These are phyloP conservation scores for Pluvianellus socialis DNA, from an alignment of 2,113 vertebrate genomes.

Conservation along the genomic window DNA sequence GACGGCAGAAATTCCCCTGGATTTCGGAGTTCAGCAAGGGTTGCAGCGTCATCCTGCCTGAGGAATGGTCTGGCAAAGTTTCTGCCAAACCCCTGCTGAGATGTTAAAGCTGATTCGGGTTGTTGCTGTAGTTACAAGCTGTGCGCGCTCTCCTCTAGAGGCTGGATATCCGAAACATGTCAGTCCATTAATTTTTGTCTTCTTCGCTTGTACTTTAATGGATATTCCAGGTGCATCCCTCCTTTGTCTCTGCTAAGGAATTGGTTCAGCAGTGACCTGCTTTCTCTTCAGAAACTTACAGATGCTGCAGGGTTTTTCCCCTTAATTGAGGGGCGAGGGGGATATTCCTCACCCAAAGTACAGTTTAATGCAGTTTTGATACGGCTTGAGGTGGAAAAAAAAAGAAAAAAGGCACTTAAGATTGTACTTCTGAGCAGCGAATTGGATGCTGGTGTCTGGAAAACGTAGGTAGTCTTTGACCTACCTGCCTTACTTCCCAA, in stretches of 20 bases:
- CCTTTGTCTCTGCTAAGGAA: neutral
- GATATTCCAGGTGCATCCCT: neutral
- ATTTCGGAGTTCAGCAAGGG: neutral
- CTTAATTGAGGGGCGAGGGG: neutral
- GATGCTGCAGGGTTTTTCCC: neutral
- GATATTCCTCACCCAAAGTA: neutral
- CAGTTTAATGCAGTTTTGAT: neutral
- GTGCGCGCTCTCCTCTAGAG: neutral
- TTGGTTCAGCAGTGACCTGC: neutral
- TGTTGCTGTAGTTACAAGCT: neutral
- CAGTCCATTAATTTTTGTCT: neutral
- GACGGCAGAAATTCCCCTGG: neutral
- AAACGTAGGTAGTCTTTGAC: neutral
- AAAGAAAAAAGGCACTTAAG: neutral
- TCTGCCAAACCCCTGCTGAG: neutral
- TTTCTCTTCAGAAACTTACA: neutral
- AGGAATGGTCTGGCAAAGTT: neutral
- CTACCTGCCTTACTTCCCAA: neutral
- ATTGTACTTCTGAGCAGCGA: neutral
- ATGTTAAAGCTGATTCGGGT: neutral
- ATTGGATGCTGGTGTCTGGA: neutral
- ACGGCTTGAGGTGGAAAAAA: neutral
- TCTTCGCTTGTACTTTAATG: neutral
- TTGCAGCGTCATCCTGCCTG: neutral
- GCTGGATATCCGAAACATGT: neutral